Evolutionary conservation across 2,888 invertebrate species (phyloP).

Genomic region (Hypolimnas misippus): DNA sequence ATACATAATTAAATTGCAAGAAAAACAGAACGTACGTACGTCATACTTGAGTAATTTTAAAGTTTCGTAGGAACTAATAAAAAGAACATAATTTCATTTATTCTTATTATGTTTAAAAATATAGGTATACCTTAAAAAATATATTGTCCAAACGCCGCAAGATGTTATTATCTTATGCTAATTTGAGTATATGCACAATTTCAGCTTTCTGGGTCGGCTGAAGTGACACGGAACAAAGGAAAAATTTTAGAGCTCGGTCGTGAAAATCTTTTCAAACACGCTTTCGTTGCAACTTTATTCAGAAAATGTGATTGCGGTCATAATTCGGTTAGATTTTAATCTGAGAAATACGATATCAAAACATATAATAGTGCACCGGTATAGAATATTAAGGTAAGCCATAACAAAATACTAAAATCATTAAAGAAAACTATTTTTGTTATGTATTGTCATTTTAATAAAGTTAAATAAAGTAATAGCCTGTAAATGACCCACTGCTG

Average conservation of each 20-base stretch:
- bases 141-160: slow-evolving; percentile 23
- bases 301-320: background rate
- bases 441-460: no score
- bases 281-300: background rate
- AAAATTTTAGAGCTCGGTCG: slow-evolving; percentile 8
- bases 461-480: no score
- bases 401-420: no score
- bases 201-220: slow-evolving; percentile 38
- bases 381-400: no score
- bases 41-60: no score
- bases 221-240: slow-evolving; percentile 32
- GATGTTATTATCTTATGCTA: slow-evolving; percentile 37
- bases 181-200: slow-evolving; percentile 38
- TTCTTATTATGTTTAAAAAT: background rate
- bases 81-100: background rate
- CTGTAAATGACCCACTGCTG: no score
- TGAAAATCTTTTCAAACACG: slow-evolving; percentile 17
- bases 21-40: no score
- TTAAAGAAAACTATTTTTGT: no score
- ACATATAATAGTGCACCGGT: no score
- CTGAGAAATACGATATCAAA: background rate
- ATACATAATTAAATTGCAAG: no score
- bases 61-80: no score
- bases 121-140: background rate
- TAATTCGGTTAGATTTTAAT: background rate